phyloP scores from a whole-genome alignment of 2,888 invertebrate genomes.

The Pycnomerus fuliginosus region DNA sequence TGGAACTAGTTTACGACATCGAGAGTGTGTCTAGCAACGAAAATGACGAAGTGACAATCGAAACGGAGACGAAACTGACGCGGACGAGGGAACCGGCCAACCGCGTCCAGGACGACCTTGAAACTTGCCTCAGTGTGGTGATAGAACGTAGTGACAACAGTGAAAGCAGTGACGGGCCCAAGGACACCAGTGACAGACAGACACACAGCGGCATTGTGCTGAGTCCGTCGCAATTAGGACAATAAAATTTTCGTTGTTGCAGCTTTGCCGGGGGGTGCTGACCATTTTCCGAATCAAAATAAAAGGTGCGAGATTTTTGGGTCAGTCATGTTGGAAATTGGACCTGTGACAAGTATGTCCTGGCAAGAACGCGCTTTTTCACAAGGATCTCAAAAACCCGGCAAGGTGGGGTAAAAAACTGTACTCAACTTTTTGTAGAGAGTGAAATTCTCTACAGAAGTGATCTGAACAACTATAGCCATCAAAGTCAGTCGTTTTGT shows the following conservation, averaged over 20 bases:
- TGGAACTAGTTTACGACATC: constrained; percentile 45
- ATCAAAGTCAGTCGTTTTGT: no score
- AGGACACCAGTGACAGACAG: constrained; percentile 32
- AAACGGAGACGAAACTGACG: constrained; percentile 41
- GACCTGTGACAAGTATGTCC: no score
- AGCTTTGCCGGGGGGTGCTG: constrained; percentile 13
- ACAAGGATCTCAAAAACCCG: no score
- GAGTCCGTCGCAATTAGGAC: constrained; percentile 64
- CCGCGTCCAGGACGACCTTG: constrained; percentile 48
- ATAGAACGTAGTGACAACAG: constrained; percentile 45
- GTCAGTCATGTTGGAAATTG: no score
- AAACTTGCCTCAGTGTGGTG: constrained; percentile 55
- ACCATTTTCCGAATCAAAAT: no score
- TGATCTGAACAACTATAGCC: no score
- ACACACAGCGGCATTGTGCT: constrained; percentile 62
- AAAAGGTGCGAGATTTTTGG: no score
- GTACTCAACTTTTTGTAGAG: no score
- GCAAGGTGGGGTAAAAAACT: no score
- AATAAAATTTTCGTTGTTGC: constrained; percentile 40
- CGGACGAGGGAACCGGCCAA: constrained; percentile 45
- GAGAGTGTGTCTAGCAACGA: constrained; percentile 44
- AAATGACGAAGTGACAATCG: constrained; percentile 34
- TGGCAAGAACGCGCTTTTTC: no score
- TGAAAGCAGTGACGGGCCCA: constrained; percentile 32
- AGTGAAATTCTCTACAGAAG: no score